Evolutionary conservation across 2,888 invertebrate genomes (phyloP).

Genomic region (Ephialtes manifestator): DNA sequence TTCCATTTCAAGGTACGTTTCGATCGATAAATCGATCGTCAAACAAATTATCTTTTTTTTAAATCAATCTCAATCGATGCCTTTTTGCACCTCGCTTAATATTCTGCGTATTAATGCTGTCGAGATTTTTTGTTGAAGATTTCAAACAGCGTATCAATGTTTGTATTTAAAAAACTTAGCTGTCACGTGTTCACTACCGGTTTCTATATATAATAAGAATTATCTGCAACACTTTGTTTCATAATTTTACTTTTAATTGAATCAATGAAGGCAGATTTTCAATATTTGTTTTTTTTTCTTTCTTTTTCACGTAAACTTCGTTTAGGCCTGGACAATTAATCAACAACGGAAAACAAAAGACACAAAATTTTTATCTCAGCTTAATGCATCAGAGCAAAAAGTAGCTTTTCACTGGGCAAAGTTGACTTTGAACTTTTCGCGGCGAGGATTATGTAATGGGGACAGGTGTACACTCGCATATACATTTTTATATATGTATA

Average conservation of each 20-base stretch:
- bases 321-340: neutral
- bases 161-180: neutral
- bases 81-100: neutral
- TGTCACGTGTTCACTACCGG: slow-evolving; percentile 4
- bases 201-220: neutral
- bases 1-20: neutral
- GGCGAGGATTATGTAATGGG: slow-evolving; percentile 13
- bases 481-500: neutral
- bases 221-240: neutral
- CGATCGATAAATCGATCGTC: neutral
- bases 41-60: neutral
- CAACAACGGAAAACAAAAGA: neutral
- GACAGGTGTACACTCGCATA: slow-evolving; percentile 2
- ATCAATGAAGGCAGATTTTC: neutral
- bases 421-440: slow-evolving; percentile 47
- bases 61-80: neutral
- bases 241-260: neutral
- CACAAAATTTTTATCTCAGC: neutral
- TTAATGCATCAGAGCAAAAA: neutral
- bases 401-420: neutral
- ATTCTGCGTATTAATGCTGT: neutral
- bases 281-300: neutral
- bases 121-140: neutral
- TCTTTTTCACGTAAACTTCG: neutral
- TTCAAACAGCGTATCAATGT: neutral